Evolutionary conservation across 2,113 vertebrate genomes (phyloP), one percentile per base, ranked within the genome.

Genomic region (Proteles cristata): DNA sequence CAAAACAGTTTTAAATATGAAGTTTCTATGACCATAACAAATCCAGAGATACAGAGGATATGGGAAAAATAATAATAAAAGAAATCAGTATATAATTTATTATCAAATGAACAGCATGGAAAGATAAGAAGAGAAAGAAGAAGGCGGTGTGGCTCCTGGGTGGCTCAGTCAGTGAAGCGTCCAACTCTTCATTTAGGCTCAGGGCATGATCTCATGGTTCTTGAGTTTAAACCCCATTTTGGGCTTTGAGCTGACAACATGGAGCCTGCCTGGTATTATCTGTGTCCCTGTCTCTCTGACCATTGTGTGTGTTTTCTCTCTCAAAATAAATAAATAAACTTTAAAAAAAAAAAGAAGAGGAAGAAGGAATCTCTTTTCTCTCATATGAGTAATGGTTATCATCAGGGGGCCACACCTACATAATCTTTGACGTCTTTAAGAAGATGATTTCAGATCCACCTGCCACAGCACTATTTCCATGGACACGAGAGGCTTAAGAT

Each of bases 321-420:
- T 61, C 58, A 61, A 61, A 61, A 61, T 61, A 61, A 61, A 23
- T 61, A 23, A 61, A 61, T 61, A 3, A 61, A 61, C 58, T 58
- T 39, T 39, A 16, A 16, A 55, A 23, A 61, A 61, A 9, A 61
- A 23, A 81, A 93, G 19, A 66, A 58, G 73, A 48, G 23, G 50
- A 77, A 71, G 69, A 84, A 58, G 21, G 15, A 12, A 43, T 25
- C 33, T 4, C 7, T 79, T 92, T 88, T 55, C 15, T 15, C 7
- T 68, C 23, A 0, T 45, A 5, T 71, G 25, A 86, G n/a, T 35
- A n/a, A 76, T n/a, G 2, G 7, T 19, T 65, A 66, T 48, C 31
- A 28, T 10, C 9, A 28, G 43, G 5, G 3, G 5, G 3, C 31
- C 71, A 0, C 23, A 25, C 4, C 4, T 11, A 17, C 2, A 79